These are phyloP conservation scores for Staurois parvus DNA, from an alignment of 2,797 vertebrate genomes.

Conservation along the genomic window DNA sequence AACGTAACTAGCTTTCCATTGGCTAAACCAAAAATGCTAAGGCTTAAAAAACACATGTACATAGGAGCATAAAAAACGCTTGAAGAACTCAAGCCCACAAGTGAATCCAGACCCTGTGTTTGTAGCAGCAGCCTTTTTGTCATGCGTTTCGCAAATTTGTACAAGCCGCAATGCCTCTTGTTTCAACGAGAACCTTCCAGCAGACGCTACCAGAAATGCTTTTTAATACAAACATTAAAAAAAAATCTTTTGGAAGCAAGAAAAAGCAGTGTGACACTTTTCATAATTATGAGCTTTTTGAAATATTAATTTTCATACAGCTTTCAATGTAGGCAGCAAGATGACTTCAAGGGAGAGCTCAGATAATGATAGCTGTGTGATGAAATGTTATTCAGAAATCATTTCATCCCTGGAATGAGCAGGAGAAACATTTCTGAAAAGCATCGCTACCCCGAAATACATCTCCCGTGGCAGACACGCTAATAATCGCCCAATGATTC, in stretches of 20 bases:
- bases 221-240: slow-evolving; percentile 41
- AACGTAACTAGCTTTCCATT: too few relatives aligned
- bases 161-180: background rate
- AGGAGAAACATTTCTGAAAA: slow-evolving; percentile 60
- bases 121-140: background rate
- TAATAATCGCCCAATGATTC: slow-evolving; percentile 24
- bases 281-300: slow-evolving; percentile 31
- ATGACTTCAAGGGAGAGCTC: slow-evolving; percentile 48
- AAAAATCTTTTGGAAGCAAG: slow-evolving; percentile 44
- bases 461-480: slow-evolving; percentile 8
- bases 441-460: slow-evolving; percentile 41
- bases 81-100: too few relatives aligned
- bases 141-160: background rate
- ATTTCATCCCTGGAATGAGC: slow-evolving; percentile 47
- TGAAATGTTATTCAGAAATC: slow-evolving; percentile 11
- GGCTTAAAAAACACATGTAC: too few relatives aligned
- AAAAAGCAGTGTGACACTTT: slow-evolving; percentile 28
- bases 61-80: too few relatives aligned
- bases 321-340: slow-evolving; percentile 21
- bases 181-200: background rate
- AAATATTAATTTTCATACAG: slow-evolving; percentile 52
- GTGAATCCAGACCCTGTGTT: too few relatives aligned
- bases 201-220: background rate
- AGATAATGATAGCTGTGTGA: slow-evolving; percentile 39
- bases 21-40: too few relatives aligned